Evolutionary conservation across 2,113 vertebrate genomes (phyloP).

Genomic region (Dendropsophus ebraccatus): DNA sequence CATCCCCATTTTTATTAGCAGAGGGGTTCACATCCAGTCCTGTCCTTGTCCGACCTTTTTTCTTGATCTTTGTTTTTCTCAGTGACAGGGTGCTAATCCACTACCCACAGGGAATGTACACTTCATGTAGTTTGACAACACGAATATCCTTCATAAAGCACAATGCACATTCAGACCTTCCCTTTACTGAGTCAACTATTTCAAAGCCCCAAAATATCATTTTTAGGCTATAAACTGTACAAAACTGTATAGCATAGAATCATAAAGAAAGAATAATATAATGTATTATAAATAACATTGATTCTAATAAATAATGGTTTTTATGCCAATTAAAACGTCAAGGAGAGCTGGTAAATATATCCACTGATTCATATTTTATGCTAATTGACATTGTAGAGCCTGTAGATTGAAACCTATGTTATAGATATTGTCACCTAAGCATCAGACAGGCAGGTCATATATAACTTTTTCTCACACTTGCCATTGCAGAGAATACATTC

Average conservation of each 20-base stretch:
- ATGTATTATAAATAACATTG: not conserved
- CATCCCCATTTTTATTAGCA: not conserved
- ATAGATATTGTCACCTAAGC: slow-evolving; percentile 12
- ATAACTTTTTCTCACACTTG: slow-evolving; percentile 18
- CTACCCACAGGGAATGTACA: not conserved
- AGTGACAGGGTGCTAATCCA: slow-evolving; percentile 17
- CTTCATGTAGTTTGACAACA: slow-evolving; percentile 2
- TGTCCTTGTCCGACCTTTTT: slow-evolving; percentile 10
- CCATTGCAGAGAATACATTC: slow-evolving; percentile 2
- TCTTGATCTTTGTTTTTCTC: slow-evolving; percentile 7
- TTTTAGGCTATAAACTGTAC: too few species aligned
- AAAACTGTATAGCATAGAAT: not conserved
- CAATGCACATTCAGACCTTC: not conserved
- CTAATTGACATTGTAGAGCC: not conserved
- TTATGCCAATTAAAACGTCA: not conserved
- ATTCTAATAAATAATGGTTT: too few species aligned
- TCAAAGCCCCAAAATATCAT: not conserved
- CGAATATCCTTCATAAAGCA: slow-evolving; percentile 13
- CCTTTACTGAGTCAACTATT: not conserved
- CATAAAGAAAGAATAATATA: not conserved
- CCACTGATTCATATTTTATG: not conserved
- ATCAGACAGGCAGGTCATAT: slow-evolving; percentile 8
- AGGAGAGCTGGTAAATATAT: not conserved
- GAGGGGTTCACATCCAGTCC: not conserved
- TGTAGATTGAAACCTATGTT: not conserved